Evolutionary conservation across 2,797 vertebrate species (phyloP).

Genomic region (Acipenser ruthenus): DNA sequence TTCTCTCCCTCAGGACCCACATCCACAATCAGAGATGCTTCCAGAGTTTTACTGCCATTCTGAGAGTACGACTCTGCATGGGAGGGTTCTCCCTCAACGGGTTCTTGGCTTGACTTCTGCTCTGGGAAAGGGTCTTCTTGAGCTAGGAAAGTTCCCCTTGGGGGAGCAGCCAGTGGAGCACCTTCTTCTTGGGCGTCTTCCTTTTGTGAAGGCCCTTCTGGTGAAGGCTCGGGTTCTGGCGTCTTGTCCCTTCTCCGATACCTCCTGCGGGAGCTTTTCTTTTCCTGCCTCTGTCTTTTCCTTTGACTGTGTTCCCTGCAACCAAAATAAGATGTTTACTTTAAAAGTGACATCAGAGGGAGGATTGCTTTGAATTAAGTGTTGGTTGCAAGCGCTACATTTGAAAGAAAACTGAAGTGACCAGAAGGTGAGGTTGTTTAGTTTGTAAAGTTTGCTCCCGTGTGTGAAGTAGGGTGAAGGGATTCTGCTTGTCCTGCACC

Average conservation of each 20-base stretch:
- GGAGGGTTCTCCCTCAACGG: constrained; percentile 25
- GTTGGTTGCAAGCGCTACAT: constrained; percentile 33
- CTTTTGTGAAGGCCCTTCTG: constrained; percentile 22
- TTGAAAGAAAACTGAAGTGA: constrained; percentile 25
- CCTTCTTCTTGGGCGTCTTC: constrained; percentile 22
- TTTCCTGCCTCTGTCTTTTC: constrained; percentile 46
- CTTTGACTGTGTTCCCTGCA: constrained; percentile 56
- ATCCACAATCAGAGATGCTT: constrained; percentile 52
- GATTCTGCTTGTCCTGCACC: too few relatives aligned
- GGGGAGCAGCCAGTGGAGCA: background rate
- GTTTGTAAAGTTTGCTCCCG: too few relatives aligned
- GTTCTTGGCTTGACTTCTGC: background rate
- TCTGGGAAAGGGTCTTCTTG: constrained; percentile 15
- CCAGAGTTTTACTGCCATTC: constrained; percentile 25
- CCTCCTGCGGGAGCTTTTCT: constrained; percentile 35
- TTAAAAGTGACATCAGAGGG: constrained; percentile 2
- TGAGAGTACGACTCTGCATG: constrained; percentile 16
- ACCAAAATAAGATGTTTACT: constrained; percentile 31
- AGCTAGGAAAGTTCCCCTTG: constrained; percentile 13
- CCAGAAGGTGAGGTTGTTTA: background rate
- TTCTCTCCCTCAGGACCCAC: constrained; percentile 44
- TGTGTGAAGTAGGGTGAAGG: too few relatives aligned
- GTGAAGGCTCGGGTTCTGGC: constrained; percentile 13
- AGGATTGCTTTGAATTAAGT: background rate
- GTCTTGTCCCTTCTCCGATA: constrained; percentile 39